Evolutionary conservation across 2,113 vertebrate genomes (phyloP).

Genomic region (Panurus biarmicus): DNA sequence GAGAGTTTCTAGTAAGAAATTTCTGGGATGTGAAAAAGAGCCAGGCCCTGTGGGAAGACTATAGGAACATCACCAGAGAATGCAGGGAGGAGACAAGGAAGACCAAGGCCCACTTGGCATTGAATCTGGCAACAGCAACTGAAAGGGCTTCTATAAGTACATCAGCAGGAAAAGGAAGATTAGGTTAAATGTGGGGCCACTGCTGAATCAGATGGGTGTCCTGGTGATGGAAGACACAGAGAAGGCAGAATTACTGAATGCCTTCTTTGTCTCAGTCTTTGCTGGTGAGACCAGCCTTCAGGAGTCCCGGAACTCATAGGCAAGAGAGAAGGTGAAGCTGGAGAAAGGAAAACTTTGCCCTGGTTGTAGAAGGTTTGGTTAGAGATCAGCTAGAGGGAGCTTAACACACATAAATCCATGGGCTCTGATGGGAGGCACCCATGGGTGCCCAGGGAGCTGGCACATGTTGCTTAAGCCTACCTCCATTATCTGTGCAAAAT

Average conservation of each 20-base stretch:
- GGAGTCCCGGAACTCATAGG: neutral
- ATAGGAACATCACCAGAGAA: neutral
- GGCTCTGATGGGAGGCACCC: neutral
- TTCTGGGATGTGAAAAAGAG: neutral
- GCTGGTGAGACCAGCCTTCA: neutral
- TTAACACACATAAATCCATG: neutral
- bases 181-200: neutral
- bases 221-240: neutral
- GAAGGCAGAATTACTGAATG: neutral
- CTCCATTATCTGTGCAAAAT: neutral
- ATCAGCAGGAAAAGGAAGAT: neutral
- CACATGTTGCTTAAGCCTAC: neutral
- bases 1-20: neutral
- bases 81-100: neutral
- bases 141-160: neutral
- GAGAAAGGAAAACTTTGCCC: neutral
- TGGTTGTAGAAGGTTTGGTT: neutral
- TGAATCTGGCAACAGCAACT: neutral
- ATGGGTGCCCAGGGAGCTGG: neutral
- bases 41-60: neutral
- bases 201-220: neutral
- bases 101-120: neutral
- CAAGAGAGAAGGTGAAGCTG: neutral
- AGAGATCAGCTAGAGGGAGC: neutral
- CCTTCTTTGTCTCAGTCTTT: neutral